Evolutionary conservation across 2,113 vertebrate species (phyloP), one percentile per base, ranked within the genome.

Genomic region (Merops nubicus): DNA sequence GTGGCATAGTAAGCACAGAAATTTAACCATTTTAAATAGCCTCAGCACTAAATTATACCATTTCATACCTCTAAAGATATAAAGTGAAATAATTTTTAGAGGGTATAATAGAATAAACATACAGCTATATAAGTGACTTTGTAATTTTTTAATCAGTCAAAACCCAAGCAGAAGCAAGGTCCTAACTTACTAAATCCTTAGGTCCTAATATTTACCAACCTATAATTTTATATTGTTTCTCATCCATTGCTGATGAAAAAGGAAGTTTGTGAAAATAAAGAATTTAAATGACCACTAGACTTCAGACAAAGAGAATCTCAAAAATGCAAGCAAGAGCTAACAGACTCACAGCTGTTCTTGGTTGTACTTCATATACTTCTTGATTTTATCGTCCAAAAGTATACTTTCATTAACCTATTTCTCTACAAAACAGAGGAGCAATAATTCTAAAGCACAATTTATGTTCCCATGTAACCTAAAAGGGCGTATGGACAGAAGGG

Each of bases 401-500:
- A 72, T 64, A 72, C 34, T 70, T 93, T 84, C 62, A 42, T 78
- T 93, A 93, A 86, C 48, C 60, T 80, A 54, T 93, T 89, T 91
- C 53, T 73, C 31, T 76, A 69, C 29, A 88, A 31, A 82, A 53
- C 28, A 83, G 51, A 92, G 73, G 18, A 64, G 22, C 17, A 81
- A 60, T 85, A 78, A 87, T 82, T 94, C 60, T 57, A 65, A 14
- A 53, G 26, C 51, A 78, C 25, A 85, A n/a, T 79, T 85, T 93
- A 89, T 48, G 22, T 95, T 91, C 19, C 45, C 1, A 2, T 85
- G 69, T 23, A 93, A 80, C 29, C 50, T 86, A 38, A 64, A 88
- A 76, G 28, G 12, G 19, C 6, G 20, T 62, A 67, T 10, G 51
- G 87, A 96, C 96, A 96, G 95, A 96, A 96, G 87, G 94, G 48